Base-by-base conservation (phyloP, 2,113 vertebrate species). In the Blennius ocellaris region DNA sequence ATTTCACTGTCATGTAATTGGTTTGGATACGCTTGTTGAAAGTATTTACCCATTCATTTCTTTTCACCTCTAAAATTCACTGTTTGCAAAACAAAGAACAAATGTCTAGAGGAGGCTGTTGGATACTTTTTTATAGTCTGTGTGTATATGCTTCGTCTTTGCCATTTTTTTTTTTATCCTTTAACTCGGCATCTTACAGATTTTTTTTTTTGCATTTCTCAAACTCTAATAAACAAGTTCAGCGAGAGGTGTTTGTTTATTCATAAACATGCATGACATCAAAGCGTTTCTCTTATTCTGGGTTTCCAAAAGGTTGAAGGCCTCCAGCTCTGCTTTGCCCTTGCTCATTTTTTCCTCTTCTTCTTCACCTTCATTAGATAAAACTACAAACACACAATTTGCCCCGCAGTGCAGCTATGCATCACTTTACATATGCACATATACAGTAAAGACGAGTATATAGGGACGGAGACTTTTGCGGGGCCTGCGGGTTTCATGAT, bases 141-240 rank as follows among this genome's bases (percentile, higher is more conserved):
- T 51, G 10, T 70, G n/a, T 76, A 30, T 11, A 14, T 50, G 66
- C 15, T 81, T 55, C 49, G 7, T 53, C 6, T 37, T 8, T 65
- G 17, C 10, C 47, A 44, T 30, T 30, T 30, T 4, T 30, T 30
- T 30, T 63, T 6, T 39, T 69, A 12, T 65, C 71, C 14, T 77
- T 30, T 81, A 49, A 59, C 16, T 77, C 48, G 51, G 40, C 48
- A 53, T 70, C 72, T 80, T 45, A 60, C 69, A 66, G 55, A 80
- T 61, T 30, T 30, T 30, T 30, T 30, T 30, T 76, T 72, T 75
- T 64, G 43, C 69, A 58, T 74, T 36, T 79, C 66, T 73, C 54
- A 85, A 68, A 77, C 75, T 80, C 74, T 76, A 85, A 82, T 87
- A 87, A 88, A 91, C 52, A 59, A 47, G 49, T 80, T 70, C 67